These are phyloP conservation scores for Alsophila aescularia DNA, from an alignment of 2,888 invertebrate species.

Conservation along the genomic window DNA sequence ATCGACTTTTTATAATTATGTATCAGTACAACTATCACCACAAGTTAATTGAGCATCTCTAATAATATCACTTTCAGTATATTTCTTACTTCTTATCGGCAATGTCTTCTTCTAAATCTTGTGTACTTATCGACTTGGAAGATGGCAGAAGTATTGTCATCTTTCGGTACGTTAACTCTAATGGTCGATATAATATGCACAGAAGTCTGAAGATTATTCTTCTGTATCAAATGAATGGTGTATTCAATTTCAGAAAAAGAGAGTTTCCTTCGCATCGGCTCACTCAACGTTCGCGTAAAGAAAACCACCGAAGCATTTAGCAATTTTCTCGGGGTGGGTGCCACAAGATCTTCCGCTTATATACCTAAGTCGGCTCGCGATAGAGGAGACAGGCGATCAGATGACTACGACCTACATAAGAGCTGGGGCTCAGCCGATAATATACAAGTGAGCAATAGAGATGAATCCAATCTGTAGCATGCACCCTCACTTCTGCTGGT, in stretches of 20 bases:
- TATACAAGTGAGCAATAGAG: constrained; percentile 83
- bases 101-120: too few relatives aligned
- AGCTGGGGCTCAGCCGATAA: constrained; percentile 96
- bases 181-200: background rate
- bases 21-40: too few relatives aligned
- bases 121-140: too few relatives aligned
- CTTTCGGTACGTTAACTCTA: too few relatives aligned
- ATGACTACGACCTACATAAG: constrained; percentile 89
- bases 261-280: constrained; percentile 95
- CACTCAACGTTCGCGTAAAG: constrained; percentile 95
- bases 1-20: too few relatives aligned
- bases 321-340: constrained; percentile 93
- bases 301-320: constrained; percentile 97
- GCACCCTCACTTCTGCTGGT: background rate
- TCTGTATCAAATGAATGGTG: background rate
- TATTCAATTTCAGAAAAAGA: constrained; percentile 89
- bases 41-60: too few relatives aligned
- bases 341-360: constrained; percentile 79
- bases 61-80: too few relatives aligned
- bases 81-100: too few relatives aligned
- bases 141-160: too few relatives aligned
- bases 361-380: constrained; percentile 66
- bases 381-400: constrained; percentile 64
- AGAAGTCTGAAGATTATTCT: background rate
- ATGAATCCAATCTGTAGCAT: background rate